Percentiles rank a stretch among this genome's conserved stretches.
Evolutionary conservation across 2,797 vertebrate genomes (phyloP).

Genomic region (Takifugu rubripes): DNA sequence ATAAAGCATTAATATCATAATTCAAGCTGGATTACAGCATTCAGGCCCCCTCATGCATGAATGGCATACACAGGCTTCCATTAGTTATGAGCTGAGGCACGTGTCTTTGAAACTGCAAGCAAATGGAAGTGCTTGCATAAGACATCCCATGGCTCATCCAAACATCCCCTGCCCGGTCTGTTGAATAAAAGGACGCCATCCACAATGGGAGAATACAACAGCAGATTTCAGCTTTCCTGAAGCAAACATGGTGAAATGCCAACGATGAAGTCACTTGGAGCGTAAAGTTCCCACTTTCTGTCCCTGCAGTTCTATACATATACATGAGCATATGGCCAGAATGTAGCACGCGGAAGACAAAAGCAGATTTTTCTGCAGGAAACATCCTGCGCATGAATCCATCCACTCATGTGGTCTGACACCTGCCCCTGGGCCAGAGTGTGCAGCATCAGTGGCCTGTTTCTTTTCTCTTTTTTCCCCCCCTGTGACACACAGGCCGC

Average conservation of each 20-base stretch:
- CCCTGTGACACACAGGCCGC: constrained; percentile 52
- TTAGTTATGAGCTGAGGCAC: constrained; percentile 72
- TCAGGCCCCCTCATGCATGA: constrained; percentile 67
- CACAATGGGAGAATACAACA: constrained; percentile 5
- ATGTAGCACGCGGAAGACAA: constrained; percentile 24
- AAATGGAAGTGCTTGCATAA: constrained; percentile 70
- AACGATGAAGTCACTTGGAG: constrained; percentile 1
- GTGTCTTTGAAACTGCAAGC: constrained; percentile 65
- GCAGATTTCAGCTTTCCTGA: background rate
- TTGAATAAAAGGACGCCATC: constrained; percentile 29
- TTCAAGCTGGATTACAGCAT: constrained; percentile 59
- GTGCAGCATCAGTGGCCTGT: constrained; percentile 63
- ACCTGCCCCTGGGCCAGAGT: constrained; percentile 58
- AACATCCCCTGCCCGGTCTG: constrained; percentile 13
- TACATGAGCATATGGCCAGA: constrained; percentile 30
- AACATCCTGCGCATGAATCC: constrained; percentile 61
- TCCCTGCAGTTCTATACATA: constrained; percentile 14
- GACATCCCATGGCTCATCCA: constrained; percentile 46
- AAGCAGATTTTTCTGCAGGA: constrained; percentile 55
- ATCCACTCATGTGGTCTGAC: constrained; percentile 64
- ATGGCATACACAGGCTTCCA: constrained; percentile 66
- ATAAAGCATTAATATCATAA: constrained; percentile 42
- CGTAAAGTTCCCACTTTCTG: constrained; percentile 1
- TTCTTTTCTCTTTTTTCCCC: constrained; percentile 30
- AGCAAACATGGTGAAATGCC: background rate